Percentiles rank a stretch among this genome's conserved stretches.
Conservation (phyloP, 64 coral and sea anemone genomes). For the Pocillopora verrucosa region DNA sequence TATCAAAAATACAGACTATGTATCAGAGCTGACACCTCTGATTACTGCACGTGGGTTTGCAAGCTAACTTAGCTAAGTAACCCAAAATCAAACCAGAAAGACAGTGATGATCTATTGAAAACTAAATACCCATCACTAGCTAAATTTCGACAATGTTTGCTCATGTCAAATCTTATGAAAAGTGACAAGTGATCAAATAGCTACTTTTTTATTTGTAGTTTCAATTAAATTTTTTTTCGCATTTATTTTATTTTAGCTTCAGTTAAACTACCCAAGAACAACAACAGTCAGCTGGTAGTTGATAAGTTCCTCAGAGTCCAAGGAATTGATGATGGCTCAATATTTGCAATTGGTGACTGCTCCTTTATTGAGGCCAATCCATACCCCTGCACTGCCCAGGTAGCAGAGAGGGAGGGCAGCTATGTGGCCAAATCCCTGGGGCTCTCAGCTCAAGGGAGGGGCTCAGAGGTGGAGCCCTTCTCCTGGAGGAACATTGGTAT, state of each 20-base stretch:
- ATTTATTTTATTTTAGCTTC: slow-evolving; percentile 57
- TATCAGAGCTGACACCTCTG: too few relatives aligned
- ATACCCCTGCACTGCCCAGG: slow-evolving; percentile 89
- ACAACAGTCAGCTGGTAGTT: slow-evolving; percentile 75
- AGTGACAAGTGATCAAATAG: too few relatives aligned
- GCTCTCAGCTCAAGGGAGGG: slow-evolving; percentile 34
- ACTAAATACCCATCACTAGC: too few relatives aligned
- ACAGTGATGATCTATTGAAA: too few relatives aligned
- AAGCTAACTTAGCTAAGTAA: too few relatives aligned
- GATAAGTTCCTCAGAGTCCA: slow-evolving; percentile 80
- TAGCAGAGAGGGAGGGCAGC: slow-evolving; percentile 84
- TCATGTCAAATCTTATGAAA: too few relatives aligned
- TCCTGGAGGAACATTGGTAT: slow-evolving; percentile 92
- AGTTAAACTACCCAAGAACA: slow-evolving; percentile 86
- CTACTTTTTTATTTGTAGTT: neutral
- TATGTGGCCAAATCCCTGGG: slow-evolving; percentile 82
- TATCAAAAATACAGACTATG: too few relatives aligned
- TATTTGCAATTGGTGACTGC: slow-evolving; percentile 94
- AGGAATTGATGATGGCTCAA: slow-evolving; percentile 60
- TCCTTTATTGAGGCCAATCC: slow-evolving; percentile 77
- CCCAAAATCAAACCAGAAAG: too few relatives aligned
- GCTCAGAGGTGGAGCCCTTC: slow-evolving; percentile 66
- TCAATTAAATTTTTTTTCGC: neutral
- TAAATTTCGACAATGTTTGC: too few relatives aligned
- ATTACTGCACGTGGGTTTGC: too few relatives aligned